Base-by-base conservation (phyloP, 2,888 invertebrate species). In the Ceratothoa steindachneri region DNA sequence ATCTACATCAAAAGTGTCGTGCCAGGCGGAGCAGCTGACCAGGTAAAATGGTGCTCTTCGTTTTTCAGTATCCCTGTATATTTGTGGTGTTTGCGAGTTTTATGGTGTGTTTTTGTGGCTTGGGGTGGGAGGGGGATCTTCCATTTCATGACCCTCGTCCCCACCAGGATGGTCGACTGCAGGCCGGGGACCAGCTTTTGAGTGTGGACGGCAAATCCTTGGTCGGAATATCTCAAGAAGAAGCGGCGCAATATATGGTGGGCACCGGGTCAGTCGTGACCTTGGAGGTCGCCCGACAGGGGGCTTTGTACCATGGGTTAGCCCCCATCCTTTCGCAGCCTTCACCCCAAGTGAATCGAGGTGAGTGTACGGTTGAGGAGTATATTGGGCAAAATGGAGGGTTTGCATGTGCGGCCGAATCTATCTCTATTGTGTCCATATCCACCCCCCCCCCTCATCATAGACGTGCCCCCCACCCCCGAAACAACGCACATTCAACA, bases 1-100 rank as follows among this genome's bases (percentile, higher is more conserved):
- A 99, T 99, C 84, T 99, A 98, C 86, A 96, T 99, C 80, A 99
- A 99, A 86, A 97, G 97, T 24, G 97, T 99, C 30, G 97, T 99
- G 52, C 91, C 95, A 77, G 96, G 93, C 72, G 94, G 94, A 53
- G 93, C 94, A 74, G 94, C 94, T 1, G 93, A 93, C 84, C 90
- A 91, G 79, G 73, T 87, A 87, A 83, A 86, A n/a, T n/a, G n/a
- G n/a, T n/a, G n/a, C n/a, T n/a, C n/a, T n/a, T 85, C 67, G 60
- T 51, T 60, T 4, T n/a, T n/a, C n/a, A n/a, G n/a, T n/a, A n/a
- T n/a, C n/a, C n/a, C n/a, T n/a, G n/a, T n/a, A n/a, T n/a, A n/a
- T n/a, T n/a, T n/a, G n/a, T n/a, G n/a, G n/a, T n/a, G n/a, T n/a
- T n/a, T n/a, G n/a, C n/a, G n/a, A 12, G 0, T 19, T 0, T 72